Base-by-base conservation (phyloP, 2,888 invertebrate genomes). In the Caenorhabditis sp. region DNA sequence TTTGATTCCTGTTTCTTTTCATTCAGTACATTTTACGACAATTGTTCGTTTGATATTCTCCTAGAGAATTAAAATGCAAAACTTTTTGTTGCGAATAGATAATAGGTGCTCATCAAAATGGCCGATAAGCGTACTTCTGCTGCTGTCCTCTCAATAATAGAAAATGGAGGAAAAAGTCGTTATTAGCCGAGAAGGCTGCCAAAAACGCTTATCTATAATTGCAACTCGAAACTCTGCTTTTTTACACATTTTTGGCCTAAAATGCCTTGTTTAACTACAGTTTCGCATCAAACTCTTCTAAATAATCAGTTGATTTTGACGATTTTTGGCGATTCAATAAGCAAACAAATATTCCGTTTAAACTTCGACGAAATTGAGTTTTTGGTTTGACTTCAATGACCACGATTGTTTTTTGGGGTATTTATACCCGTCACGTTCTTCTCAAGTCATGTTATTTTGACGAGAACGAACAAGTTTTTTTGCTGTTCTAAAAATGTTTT, bases 381-480 rank as follows among this genome's bases (percentile, higher is more conserved):
- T 35, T 35, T 35, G n/a, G n/a, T n/a, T n/a, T n/a, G n/a, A n/a
- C n/a, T n/a, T n/a, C n/a, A n/a, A n/a, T n/a, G n/a, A n/a, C n/a
- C n/a, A n/a, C n/a, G n/a, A 35, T 7, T 35, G 9, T 35, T 35
- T 35, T 13, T 43, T 22, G 9, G 20, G 43, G 20, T 43, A 43
- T 56, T 55, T 66, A 11, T 37, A 46, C 45, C 17, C 56, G 48
- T 55, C 55, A 66, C 65, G 41, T 68, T 59, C 46, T 35, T 45
- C 52, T 35, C 50, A 58, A 43, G 58, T 68, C 68, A 68, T 35
- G 46, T 48, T 45, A 53, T 53, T 27, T 52, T 45, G 22, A 35
- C 30, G 15, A 30, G 39, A 53, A 53, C n/a, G n/a, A 63, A 62
- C 62, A 50, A 62, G 62, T 52, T 65, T 37, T 45, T 37, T 50